Conservation (phyloP, 2,888 invertebrate genomes). For the Mamestra brassicae region DNA sequence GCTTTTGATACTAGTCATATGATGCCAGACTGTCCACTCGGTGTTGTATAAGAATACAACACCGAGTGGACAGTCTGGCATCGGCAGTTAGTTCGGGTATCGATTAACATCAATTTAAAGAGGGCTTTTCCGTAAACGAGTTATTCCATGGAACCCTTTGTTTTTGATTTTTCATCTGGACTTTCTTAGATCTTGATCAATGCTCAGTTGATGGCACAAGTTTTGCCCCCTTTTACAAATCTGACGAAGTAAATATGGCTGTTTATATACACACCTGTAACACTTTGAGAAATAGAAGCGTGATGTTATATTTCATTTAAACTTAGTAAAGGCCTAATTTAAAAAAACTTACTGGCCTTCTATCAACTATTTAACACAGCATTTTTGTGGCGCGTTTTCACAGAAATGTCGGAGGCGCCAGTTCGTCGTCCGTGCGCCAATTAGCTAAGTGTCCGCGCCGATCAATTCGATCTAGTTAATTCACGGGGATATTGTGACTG, state of each 20-base stretch:
- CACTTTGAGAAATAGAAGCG: background rate
- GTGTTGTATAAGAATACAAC: no score
- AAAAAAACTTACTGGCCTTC: constrained; percentile 6
- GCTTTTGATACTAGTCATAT: no score
- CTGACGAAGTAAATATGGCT: background rate
- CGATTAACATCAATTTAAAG: no score
- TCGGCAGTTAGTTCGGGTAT: no score
- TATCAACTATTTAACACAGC: constrained; percentile 5
- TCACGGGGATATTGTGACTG: constrained; percentile 51
- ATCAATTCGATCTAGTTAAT: constrained; percentile 60
- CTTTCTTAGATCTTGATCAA: background rate
- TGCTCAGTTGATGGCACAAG: background rate
- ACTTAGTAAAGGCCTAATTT: background rate
- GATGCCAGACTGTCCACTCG: no score
- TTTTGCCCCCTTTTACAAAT: background rate
- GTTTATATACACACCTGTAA: background rate
- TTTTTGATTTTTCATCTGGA: background rate
- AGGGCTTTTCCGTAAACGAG: no score
- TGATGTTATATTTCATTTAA: background rate
- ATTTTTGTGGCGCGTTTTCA: constrained; percentile 48
- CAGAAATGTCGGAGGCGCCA: constrained; percentile 50
- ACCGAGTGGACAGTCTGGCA: no score
- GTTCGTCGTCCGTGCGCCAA: constrained; percentile 48
- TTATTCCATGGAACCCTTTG: background rate
- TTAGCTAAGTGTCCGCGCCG: constrained; percentile 49